Evolutionary conservation across 2,888 invertebrate species (phyloP), one percentile per base, ranked within the genome.

Genomic region (Dascillus cervinus): DNA sequence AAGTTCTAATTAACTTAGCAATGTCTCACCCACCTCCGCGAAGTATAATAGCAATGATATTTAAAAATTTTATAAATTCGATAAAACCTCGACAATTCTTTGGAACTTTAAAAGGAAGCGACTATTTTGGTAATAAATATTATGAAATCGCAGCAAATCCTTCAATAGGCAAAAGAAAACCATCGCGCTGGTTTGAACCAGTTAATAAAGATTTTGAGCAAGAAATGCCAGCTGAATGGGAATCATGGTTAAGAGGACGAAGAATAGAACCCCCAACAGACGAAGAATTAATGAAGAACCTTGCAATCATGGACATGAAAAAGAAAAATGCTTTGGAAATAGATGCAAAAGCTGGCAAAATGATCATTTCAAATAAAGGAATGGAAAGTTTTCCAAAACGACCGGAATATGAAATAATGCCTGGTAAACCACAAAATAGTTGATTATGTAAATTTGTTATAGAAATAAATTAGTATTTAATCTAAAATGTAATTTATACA

Each of bases 201-300:
- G 62, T 68, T 0, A 66, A 69, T 23, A 72, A 74, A 10, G 69
- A 71, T 22, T 83, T 82, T 48, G 73, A 80, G 41, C 77, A 81
- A 53, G 83, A 85, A 51, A 55, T 86, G 48, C 85, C 90, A 1
- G 75, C 84, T 1, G 90, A 90, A 64, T 91, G 91, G 91, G 86
- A 88, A 56, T 71, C 89, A 4, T 91, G 90, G 90, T 64, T 91
- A 25, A 69, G 90, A 44, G 72, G 74, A 44, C 47, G 64, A 33
- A 58, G 78, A 46, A 52, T 49, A 2, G 70, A 75, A 0, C 79
- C 86, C 22, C 90, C 90, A 1, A 71, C 76, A 0, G 73, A 71
- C 38, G 81, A 82, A 40, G 89, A 90, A 64, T 66, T 89, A 4
- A 65, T 72, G 5, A 69, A 65, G 47, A 90, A 86, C 64, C 57